phyloP scores from a whole-genome alignment of 2,113 vertebrate genomes.

The Neogobius melanostomus region DNA sequence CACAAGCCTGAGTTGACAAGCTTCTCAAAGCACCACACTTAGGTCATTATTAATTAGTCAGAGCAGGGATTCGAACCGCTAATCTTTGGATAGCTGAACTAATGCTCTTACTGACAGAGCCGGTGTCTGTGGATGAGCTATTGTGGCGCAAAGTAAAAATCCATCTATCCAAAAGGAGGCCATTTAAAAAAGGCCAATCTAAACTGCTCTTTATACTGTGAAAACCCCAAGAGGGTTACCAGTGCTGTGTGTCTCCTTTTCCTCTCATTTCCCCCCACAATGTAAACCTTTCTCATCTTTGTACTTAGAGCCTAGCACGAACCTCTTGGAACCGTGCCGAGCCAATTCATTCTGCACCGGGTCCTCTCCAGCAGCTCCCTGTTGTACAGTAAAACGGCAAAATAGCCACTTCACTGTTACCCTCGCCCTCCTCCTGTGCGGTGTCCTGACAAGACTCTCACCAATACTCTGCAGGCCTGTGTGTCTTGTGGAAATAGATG shows the following conservation, averaged over 20 bases:
- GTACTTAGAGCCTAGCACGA: constrained; percentile 45
- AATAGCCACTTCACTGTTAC: constrained; percentile 51
- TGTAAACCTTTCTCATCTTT: constrained; percentile 38
- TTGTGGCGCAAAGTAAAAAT: not conserved
- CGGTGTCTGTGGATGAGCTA: too few species aligned
- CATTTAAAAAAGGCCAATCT: not conserved
- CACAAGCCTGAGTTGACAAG: too few species aligned
- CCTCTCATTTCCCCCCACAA: constrained; percentile 23
- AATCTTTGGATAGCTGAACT: too few species aligned
- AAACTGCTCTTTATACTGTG: not conserved
- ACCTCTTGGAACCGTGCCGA: constrained; percentile 58
- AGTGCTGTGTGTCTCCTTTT: constrained; percentile 16
- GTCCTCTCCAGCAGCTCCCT: constrained; percentile 38
- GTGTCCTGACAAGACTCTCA: constrained; percentile 35
- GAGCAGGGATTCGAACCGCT: too few species aligned
- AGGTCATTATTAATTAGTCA: too few species aligned
- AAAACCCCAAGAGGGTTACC: not conserved
- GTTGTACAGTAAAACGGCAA: constrained; percentile 50
- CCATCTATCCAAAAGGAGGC: not conserved
- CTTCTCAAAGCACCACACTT: too few species aligned
- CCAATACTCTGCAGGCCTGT: not conserved
- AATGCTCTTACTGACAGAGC: too few species aligned
- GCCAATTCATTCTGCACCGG: constrained; percentile 55
- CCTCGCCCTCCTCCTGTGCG: constrained; percentile 1
- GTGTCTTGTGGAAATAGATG: not conserved